Evolutionary conservation across 2,113 vertebrate genomes (phyloP).

Genomic region (Sturnira hondurensis): DNA sequence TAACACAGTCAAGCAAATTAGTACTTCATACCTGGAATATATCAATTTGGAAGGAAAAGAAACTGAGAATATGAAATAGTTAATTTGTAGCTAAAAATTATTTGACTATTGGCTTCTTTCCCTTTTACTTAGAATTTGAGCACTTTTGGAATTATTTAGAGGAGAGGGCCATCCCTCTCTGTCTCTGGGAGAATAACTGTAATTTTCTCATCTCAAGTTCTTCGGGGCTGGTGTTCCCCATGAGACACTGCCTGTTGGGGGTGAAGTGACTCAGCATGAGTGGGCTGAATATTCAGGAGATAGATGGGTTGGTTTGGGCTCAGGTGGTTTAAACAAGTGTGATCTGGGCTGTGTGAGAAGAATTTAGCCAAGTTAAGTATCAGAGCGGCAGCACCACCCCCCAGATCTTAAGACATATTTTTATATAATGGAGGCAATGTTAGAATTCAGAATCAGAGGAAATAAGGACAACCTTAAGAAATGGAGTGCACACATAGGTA

Average conservation of each 20-base stretch:
- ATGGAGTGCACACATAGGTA: background rate
- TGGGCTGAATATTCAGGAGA: background rate
- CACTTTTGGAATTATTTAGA: background rate
- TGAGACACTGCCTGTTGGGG: background rate
- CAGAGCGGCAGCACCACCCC: background rate
- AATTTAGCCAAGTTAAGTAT: background rate
- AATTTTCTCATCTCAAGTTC: background rate
- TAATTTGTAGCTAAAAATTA: background rate
- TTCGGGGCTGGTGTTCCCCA: background rate
- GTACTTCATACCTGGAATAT: background rate
- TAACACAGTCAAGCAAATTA: background rate
- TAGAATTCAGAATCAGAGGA: background rate
- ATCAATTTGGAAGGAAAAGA: background rate
- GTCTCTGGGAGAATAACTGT: background rate
- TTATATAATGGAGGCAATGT: background rate
- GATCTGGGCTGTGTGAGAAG: background rate
- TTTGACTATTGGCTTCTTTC: background rate
- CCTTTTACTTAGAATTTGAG: background rate
- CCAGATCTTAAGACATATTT: background rate
- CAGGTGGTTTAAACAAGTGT: background rate
- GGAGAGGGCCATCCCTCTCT: background rate
- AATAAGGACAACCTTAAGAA: background rate
- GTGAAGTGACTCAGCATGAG: background rate
- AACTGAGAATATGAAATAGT: background rate
- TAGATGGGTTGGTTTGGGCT: background rate